A percentile compares a stretch with the other conserved stretches of the same genome.
phyloP scores from a whole-genome alignment of 2,113 vertebrate genomes.

The Sinocyclocheilus anophthalmus region DNA sequence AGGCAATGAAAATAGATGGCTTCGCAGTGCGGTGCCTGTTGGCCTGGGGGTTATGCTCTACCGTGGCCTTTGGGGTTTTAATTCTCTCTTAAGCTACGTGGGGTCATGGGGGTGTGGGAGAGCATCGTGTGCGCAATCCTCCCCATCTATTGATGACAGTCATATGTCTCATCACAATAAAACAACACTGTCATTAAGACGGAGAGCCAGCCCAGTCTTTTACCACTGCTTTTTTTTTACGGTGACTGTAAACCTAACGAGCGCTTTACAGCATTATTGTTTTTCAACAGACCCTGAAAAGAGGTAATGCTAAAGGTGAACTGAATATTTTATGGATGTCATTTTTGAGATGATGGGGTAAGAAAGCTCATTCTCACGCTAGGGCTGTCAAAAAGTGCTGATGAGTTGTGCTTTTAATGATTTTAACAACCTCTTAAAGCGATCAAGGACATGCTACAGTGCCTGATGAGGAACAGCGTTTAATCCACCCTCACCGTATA shows the following conservation, averaged over 20 bases:
- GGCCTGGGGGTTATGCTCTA: too few species aligned
- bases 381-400: constrained; percentile 56
- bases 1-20: constrained; percentile 60
- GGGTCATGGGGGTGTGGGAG: too few species aligned
- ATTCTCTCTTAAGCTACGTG: too few species aligned
- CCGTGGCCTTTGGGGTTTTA: too few species aligned
- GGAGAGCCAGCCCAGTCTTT: constrained; percentile 65
- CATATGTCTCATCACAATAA: constrained; percentile 73
- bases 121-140: constrained; percentile 64
- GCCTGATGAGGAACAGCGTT: constrained; percentile 38
- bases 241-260: constrained; percentile 73
- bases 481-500: constrained; percentile 22
- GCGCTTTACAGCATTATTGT: constrained; percentile 78
- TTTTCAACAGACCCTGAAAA: constrained; percentile 65
- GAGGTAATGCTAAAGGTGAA: constrained; percentile 68
- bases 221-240: constrained; percentile 65
- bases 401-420: constrained; percentile 58
- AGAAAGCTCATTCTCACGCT: constrained; percentile 72
- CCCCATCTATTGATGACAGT: constrained; percentile 71
- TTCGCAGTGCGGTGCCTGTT: constrained; percentile 53
- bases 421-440: constrained; percentile 43
- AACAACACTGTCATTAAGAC: constrained; percentile 72
- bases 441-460: constrained; percentile 40
- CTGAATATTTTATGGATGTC: constrained; percentile 72
- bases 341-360: constrained; percentile 70